These are phyloP conservation scores for Epizoanthus scotinus DNA, from an alignment of 92 coral and sea anemone species.

Conservation along the genomic window DNA sequence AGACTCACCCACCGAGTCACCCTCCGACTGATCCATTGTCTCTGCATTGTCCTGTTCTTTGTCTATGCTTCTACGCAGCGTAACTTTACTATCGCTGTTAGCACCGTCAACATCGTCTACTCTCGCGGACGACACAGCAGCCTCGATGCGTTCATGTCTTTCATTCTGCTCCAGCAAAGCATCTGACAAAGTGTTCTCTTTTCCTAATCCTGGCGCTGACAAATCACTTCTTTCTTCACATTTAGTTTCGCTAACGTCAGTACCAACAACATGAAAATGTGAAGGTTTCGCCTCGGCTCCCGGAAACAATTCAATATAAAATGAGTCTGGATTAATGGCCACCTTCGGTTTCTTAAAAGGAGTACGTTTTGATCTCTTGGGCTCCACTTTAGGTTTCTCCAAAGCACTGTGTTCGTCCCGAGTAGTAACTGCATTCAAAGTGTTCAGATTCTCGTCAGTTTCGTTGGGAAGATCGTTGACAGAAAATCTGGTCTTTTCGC, in stretches of 20 bases:
- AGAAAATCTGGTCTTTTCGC: not conserved
- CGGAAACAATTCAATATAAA: constrained; percentile 72
- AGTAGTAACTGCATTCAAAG: not conserved
- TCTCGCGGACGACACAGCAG: not conserved
- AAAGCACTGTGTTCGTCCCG: not conserved
- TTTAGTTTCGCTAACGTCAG: constrained; percentile 40
- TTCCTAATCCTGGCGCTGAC: not conserved
- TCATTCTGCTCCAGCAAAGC: not conserved
- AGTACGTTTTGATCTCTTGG: constrained; percentile 45
- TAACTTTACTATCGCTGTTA: too few species aligned
- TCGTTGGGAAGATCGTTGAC: not conserved
- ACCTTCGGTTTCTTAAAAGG: constrained; percentile 56
- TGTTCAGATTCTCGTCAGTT: constrained; percentile 17
- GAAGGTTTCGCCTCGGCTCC: constrained; percentile 29
- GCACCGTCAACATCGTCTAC: not conserved
- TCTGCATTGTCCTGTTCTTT: not conserved
- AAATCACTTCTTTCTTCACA: not conserved
- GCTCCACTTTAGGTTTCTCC: constrained; percentile 12
- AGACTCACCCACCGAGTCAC: not conserved
- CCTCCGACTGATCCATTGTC: not conserved
- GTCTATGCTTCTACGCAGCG: not conserved
- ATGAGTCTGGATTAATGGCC: constrained; percentile 52
- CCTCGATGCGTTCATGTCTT: not conserved
- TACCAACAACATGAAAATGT: constrained; percentile 36
- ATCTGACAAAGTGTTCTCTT: not conserved